Evolutionary conservation across 2,888 invertebrate species (phyloP), one percentile per base, ranked within the genome.

Genomic region (Ophion ellenae): DNA sequence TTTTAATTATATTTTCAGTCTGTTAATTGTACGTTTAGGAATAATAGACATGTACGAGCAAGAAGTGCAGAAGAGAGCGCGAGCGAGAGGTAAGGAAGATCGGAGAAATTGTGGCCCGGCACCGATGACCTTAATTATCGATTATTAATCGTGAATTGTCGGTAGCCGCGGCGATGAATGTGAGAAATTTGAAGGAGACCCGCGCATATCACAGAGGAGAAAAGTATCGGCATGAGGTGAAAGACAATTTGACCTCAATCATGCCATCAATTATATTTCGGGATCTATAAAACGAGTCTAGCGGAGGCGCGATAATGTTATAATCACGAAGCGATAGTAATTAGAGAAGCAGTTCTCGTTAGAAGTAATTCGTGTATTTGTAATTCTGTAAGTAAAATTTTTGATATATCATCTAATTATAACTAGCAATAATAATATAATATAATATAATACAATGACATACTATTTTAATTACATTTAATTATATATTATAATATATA

Each of bases 191-290:
- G 17, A 0, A 53, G 53, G 4, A 53, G 53, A 17, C 17, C 14
- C 5, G 17, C 53, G 53, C 3, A 5, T 17, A 53, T 53, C 1
- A 53, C 14, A 14, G 17, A 17, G 14, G 14, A 17, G 53, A 14
- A 53, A 53, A 53, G 14, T 53, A 53, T 14, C 17, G 53, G 53
- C 17, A 28, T 40, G 70, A 1, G 53, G 53, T 69, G 70, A 28
- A 70, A 47, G 47, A 28, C 6, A 17, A 28, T 28, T 53, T 70
- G 70, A 70, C 70, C 70, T 20, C 61, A 32, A 64, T 40, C 11
- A n/a, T 53, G 20, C 11, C 47, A n/a, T 47, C 11, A 53, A 76
- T 66, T 76, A n/a, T 64, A 53, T 76, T 76, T 76, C 64, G n/a
- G 20, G n/a, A 53, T 53, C 53, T 2, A 17, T 3, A 53, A 53